Base-by-base conservation (phyloP, 2,113 vertebrate genomes). In the Cyanoderma ruficeps region DNA sequence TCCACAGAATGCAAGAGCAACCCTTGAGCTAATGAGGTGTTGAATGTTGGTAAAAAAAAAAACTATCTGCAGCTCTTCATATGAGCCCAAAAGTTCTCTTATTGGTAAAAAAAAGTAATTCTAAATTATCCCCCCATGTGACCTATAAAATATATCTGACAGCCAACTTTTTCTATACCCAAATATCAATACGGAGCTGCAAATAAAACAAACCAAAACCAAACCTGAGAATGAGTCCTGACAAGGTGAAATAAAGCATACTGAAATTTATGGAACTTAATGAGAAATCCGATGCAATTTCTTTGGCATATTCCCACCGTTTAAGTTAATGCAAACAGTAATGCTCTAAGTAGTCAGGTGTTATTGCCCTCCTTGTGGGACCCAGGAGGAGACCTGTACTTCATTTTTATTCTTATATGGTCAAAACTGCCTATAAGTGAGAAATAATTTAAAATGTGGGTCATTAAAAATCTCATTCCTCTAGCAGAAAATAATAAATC, bases 371-470 rank as follows among this genome's bases (percentile, higher is more conserved):
- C 57, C 80, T 70, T 7, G 2, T 47, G 74, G 65, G 63, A 63
- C 5, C 11, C 63, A 20, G 47, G 67, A 87, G 70, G 37, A 84
- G 84, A 84, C 70, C 44, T 57, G 33, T 79, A 56, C 57, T 72
- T 96, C 81, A 74, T 92, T 94, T 96, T 84, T 91, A 89, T 88
- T 87, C 20, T 53, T 87, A 15, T 52, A 47, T n/a, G 30, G 65
- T 67, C 65, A 89, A 88, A 97, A 90, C 35, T 69, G 70, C 47
- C 67, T 93, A 9, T 75, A 70, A 88, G 59, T 88, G 68, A 94
- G 81, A 96, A 93, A 88, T 93, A 94, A 93, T 95, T 85, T 86
- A 67, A 93, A 95, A 83, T 92, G 60, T 55, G 81, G 39, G n/a
- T 80, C 79, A 83, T 89, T 89, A 91, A 91, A 93, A 80, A 84